Evolutionary conservation across 2,113 vertebrate genomes (phyloP).

Genomic region (Delphinus delphis): DNA sequence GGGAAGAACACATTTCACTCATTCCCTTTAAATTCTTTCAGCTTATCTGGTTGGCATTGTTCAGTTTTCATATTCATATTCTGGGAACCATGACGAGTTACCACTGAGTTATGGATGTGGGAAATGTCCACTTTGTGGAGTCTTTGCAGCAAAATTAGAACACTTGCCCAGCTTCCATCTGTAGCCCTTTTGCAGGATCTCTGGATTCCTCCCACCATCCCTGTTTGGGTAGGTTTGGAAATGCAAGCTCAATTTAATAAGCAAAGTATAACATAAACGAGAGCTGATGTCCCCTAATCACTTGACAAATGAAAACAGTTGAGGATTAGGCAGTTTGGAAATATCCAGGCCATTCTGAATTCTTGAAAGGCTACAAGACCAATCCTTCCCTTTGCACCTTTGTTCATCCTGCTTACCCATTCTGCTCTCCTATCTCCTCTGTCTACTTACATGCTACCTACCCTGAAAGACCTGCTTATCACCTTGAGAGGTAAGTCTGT

Average conservation of each 20-base stretch:
- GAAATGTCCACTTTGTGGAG: neutral
- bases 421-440: neutral
- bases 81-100: neutral
- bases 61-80: neutral
- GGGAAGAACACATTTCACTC: neutral
- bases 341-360: neutral
- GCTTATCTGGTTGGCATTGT: neutral
- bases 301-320: neutral
- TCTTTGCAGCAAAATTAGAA: neutral
- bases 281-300: neutral
- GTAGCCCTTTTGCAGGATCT: neutral
- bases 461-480: neutral
- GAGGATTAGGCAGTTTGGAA: neutral
- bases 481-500: neutral
- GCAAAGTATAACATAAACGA: neutral
- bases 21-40: neutral
- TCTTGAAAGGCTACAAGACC: neutral
- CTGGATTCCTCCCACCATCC: neutral
- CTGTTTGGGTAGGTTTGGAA: neutral
- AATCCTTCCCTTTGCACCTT: neutral
- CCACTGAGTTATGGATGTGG: neutral
- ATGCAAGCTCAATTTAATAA: neutral
- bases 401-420: neutral
- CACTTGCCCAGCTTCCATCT: neutral
- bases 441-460: neutral